These are phyloP conservation scores for Gorsachius goisagi DNA, from an alignment of 2,113 vertebrate species.

Conservation along the genomic window DNA sequence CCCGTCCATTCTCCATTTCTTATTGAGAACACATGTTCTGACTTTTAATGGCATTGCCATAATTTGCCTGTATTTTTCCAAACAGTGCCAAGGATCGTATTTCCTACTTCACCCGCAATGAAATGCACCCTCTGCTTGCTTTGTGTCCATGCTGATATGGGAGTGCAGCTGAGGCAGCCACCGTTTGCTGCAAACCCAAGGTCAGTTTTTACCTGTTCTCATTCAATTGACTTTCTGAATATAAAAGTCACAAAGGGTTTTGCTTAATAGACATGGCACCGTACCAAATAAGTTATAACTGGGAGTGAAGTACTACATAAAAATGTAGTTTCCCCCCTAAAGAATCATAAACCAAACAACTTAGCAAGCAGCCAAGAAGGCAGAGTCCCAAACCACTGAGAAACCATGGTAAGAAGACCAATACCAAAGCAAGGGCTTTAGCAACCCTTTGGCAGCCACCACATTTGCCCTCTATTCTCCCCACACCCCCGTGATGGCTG, in stretches of 20 bases:
- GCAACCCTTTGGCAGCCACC: not conserved
- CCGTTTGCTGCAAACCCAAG: not conserved
- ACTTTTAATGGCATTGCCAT: not conserved
- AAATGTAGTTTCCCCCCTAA: not conserved
- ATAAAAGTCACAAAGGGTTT: not conserved
- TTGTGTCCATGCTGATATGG: not conserved
- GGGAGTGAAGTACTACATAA: not conserved
- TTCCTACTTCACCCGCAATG: not conserved
- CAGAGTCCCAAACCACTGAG: not conserved
- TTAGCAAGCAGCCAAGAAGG: not conserved
- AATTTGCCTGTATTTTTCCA: not conserved
- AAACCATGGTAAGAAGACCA: not conserved
- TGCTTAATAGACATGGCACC: not conserved
- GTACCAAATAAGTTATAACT: not conserved
- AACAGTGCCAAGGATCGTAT: not conserved
- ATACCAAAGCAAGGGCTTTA: not conserved
- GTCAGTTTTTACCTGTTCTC: not conserved
- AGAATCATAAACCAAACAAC: not conserved
- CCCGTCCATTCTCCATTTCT: not conserved
- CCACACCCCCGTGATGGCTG: not conserved
- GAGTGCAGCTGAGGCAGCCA: not conserved
- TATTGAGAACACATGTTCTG: not conserved
- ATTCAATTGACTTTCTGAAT: not conserved
- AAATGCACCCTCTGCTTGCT: not conserved
- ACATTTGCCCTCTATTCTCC: not conserved